These are phyloP conservation scores for Epinephelus fuscoguttatus DNA, from an alignment of 2,113 vertebrate species.

Conservation along the genomic window DNA sequence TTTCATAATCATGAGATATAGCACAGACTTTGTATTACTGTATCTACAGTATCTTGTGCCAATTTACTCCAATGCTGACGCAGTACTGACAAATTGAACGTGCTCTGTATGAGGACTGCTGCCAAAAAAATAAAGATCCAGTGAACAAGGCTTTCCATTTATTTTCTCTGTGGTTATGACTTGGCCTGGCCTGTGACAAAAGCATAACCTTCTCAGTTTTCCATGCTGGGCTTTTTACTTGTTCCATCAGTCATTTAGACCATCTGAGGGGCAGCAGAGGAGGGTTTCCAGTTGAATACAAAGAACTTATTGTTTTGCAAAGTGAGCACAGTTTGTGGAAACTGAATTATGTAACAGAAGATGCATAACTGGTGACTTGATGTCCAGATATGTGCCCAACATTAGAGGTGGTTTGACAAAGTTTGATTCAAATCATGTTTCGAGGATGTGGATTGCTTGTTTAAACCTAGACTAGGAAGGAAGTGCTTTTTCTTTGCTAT, in stretches of 20 bases:
- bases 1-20: slow-evolving; percentile 1
- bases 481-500: slow-evolving; percentile 14
- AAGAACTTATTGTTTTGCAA: slow-evolving; percentile 54
- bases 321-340: slow-evolving; percentile 32
- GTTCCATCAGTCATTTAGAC: slow-evolving; percentile 47
- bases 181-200: slow-evolving; percentile 56
- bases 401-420: not conserved
- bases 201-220: slow-evolving; percentile 47
- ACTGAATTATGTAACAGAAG: slow-evolving; percentile 43
- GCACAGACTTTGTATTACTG: not conserved
- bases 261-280: slow-evolving; percentile 14
- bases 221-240: slow-evolving; percentile 26
- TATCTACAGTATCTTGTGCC: not conserved
- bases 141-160: slow-evolving; percentile 64
- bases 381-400: not conserved
- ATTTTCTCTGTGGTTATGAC: slow-evolving; percentile 43
- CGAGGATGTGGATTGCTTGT: slow-evolving; percentile 14
- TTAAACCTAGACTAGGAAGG: not conserved
- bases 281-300: slow-evolving; percentile 42
- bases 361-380: not conserved
- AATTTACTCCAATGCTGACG: slow-evolving; percentile 18
- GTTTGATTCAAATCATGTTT: slow-evolving; percentile 12
- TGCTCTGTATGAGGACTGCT: not conserved
- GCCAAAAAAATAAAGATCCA: slow-evolving; percentile 45
- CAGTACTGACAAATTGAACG: slow-evolving; percentile 22